phyloP scores from a whole-genome alignment of 2,797 vertebrate species.

The Vultur gryphus region DNA sequence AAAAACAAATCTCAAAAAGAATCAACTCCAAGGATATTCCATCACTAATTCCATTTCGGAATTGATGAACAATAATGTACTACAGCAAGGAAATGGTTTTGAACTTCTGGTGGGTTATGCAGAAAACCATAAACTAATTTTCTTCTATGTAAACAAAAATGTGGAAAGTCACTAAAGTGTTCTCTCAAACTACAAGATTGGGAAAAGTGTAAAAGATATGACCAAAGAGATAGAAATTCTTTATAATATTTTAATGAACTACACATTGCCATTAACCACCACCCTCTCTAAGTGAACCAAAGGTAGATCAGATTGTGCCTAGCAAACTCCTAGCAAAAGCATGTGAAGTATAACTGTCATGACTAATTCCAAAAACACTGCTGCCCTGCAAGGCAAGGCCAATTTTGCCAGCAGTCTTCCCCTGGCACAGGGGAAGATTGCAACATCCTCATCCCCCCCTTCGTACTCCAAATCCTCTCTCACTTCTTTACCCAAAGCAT shows the following conservation, averaged over 20 bases:
- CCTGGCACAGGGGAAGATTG: neutral
- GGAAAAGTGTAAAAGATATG: neutral
- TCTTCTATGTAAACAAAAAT: neutral
- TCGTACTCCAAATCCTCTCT: neutral
- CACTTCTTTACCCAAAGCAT: neutral
- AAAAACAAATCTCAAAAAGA: neutral
- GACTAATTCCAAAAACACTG: neutral
- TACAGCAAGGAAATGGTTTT: neutral
- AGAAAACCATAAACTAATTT: neutral
- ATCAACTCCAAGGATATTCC: neutral
- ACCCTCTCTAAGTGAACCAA: neutral
- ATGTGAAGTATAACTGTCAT: neutral
- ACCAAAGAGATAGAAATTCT: neutral
- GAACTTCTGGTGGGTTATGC: neutral
- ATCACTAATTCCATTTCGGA: neutral
- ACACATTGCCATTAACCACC: neutral
- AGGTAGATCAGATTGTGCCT: neutral
- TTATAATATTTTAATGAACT: neutral
- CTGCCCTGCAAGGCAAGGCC: neutral
- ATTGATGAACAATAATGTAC: neutral
- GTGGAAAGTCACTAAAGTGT: fast-evolving
- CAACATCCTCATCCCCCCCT: neutral
- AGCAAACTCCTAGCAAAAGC: neutral
- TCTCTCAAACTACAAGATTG: neutral
- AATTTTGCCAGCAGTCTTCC: neutral